phyloP scores from a whole-genome alignment of 2,113 vertebrate species.

The Dicerorhinus sumatrensis region DNA sequence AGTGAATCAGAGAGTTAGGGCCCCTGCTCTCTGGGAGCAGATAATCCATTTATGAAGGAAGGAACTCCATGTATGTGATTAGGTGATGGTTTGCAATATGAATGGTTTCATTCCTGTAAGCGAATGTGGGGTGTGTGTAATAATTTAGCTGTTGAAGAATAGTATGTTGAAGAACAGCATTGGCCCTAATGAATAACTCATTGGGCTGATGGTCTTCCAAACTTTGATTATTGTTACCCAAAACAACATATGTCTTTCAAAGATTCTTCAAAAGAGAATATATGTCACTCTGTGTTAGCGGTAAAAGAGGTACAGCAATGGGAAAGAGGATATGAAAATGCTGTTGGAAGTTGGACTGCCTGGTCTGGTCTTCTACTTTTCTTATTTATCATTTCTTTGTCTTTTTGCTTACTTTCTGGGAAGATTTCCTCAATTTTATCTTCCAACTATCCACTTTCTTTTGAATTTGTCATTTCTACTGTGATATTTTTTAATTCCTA shows the following conservation, averaged over 20 bases:
- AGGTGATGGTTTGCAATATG: neutral
- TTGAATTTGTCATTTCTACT: neutral
- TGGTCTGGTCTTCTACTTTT: neutral
- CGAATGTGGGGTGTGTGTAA: neutral
- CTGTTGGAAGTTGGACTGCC: neutral
- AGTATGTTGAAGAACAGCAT: neutral
- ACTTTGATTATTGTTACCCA: neutral
- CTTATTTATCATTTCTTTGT: neutral
- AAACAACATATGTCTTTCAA: neutral
- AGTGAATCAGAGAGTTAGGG: neutral
- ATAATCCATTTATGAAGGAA: neutral
- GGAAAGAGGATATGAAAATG: neutral
- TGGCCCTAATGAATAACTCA: neutral
- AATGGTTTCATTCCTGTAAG: neutral
- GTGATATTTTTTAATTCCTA: neutral
- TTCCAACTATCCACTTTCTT: neutral
- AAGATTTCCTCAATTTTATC: conserved; percentile 7
- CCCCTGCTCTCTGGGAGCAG: neutral
- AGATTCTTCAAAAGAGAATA: neutral
- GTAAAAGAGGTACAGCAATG: neutral
- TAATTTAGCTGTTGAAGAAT: neutral
- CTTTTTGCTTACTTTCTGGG: neutral
- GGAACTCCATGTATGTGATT: no score
- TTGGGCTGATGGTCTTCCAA: neutral
- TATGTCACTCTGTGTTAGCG: neutral